Evolutionary conservation across 2,797 vertebrate genomes (phyloP), one percentile per base, ranked within the genome.

Genomic region (Phylloscopus collybita): DNA sequence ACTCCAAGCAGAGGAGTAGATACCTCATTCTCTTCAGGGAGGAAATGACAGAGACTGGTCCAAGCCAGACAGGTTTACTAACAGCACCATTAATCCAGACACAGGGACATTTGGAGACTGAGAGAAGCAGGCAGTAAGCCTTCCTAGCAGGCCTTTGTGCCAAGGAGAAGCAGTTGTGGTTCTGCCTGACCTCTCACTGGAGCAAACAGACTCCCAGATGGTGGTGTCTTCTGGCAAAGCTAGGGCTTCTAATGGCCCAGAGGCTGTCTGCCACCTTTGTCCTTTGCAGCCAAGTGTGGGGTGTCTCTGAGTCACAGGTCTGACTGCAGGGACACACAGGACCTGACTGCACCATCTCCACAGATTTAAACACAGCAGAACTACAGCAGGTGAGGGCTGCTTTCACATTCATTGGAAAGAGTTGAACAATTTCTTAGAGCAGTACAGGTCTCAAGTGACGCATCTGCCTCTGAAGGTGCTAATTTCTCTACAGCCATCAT

Each of bases 91-190:
- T 26, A 32, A 65, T 18, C 8, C n/a, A 75, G 23, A 50, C 38
- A 34, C 13, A 44, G 20, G 17, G 17, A 57, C 14, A 30, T 14
- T 10, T 1, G 4, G 27, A 9, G 29, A 47, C 1, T 0, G 2
- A 44, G 9, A 54, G 27, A 8, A 69, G 36, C 0, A 1, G 17
- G 59, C 4, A 3, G 8, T 17, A 81, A 75, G 25, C 62, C 36
- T 56, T 54, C 32, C 40, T 25, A 26, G 22, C 20, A n/a, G 45
- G 9, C 27, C 17, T 71, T 16, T 61, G 17, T 44, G 38, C 10
- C 34, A 61, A 61, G 13, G 10, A 54, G 17, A 5, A 82, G 25
- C 36, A 36, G 22, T 20, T 2, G 0, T 9, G 7, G 18, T 26
- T 70, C 60, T 80, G 57, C 11, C 27, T 9, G 19, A 5, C 7